Conservation (phyloP, 2,113 vertebrate species). For the Spea multiplicata region DNA sequence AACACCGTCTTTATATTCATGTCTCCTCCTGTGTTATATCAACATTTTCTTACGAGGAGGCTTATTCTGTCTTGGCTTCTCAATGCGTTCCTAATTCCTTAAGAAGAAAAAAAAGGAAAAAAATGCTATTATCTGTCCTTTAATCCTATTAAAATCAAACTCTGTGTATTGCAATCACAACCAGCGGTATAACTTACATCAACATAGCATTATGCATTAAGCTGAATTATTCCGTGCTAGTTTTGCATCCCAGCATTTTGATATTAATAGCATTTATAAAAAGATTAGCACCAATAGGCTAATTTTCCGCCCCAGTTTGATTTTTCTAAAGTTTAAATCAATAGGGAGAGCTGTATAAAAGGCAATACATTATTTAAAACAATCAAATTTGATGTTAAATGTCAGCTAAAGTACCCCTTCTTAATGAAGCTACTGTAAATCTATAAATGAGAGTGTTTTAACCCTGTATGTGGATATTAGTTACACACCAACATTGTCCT, state of each 20-base stretch:
- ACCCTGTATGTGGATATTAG: too few species aligned
- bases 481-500: too few species aligned
- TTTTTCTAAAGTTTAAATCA: slow-evolving; percentile 9
- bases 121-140: slow-evolving; percentile 18
- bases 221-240: background rate
- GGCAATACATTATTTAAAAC: background rate
- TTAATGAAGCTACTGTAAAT: too few species aligned
- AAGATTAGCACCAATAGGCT: rapidly evolving
- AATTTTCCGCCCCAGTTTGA: slow-evolving; percentile 21
- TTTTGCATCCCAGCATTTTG: background rate
- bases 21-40: background rate
- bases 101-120: background rate
- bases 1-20: slow-evolving; percentile 17
- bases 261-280: rapidly evolving
- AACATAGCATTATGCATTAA: background rate
- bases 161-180: background rate
- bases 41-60: slow-evolving; percentile 41
- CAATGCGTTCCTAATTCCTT: slow-evolving; percentile 43
- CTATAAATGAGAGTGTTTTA: too few species aligned
- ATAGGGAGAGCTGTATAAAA: background rate
- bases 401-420: too few species aligned
- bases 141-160: slow-evolving; percentile 1
- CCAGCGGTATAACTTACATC: rapidly evolving
- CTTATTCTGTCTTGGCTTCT: slow-evolving; percentile 44
- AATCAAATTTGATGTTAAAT: background rate